Conservation (phyloP, 2,888 invertebrate species). For the Sphecodes monilicornis region DNA sequence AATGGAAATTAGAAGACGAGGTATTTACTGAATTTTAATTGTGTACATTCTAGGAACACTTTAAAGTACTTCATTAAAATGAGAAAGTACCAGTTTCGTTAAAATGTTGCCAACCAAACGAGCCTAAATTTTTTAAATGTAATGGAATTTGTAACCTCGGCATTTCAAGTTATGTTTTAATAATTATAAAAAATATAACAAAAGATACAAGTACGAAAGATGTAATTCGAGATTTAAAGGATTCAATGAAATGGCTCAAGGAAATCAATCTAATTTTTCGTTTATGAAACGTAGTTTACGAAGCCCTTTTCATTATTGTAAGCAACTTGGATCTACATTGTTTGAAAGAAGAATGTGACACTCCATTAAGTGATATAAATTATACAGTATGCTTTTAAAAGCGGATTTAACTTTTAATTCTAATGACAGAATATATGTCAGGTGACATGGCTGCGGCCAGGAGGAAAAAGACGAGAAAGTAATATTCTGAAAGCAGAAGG, state of each 20-base stretch:
- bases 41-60: not conserved
- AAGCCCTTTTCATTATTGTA: not conserved
- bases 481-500: slow-evolving; percentile 59
- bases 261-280: not conserved
- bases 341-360: not conserved
- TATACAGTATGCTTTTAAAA: not conserved
- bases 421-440: slow-evolving; percentile 31
- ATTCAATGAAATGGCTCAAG: no score
- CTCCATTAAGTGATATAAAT: slow-evolving; percentile 33
- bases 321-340: not conserved
- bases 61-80: not conserved
- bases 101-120: not conserved
- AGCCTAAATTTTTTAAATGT: not conserved
- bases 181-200: not conserved
- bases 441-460: slow-evolving; percentile 25
- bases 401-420: slow-evolving; percentile 33
- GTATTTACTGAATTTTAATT: no score
- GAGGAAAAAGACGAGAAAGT: slow-evolving; percentile 33
- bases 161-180: not conserved
- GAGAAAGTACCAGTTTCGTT: not conserved
- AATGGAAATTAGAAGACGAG: no score
- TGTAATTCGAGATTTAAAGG: not conserved
- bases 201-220: not conserved
- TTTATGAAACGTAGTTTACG: not conserved
- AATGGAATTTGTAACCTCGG: no score